Evolutionary conservation across 2,113 vertebrate genomes (phyloP).

Genomic region (Amphiprion percula): DNA sequence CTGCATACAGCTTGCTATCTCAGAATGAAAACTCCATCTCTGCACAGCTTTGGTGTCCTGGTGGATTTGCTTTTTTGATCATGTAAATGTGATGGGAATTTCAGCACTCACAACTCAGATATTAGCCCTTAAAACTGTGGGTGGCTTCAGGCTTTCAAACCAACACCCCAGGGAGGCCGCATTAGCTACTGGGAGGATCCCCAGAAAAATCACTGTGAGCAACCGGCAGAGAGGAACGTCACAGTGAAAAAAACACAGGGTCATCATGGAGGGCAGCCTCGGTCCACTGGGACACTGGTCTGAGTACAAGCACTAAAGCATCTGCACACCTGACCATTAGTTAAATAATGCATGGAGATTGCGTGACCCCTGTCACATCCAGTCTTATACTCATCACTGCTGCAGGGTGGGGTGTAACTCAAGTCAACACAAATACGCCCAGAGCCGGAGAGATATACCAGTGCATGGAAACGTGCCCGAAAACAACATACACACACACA

Average conservation of each 20-base stretch:
- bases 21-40: background rate
- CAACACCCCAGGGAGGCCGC: slow-evolving; percentile 22
- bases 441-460: background rate
- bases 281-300: slow-evolving; percentile 39
- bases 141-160: slow-evolving; percentile 41
- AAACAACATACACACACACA: slow-evolving; percentile 17
- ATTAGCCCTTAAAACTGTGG: slow-evolving; percentile 25
- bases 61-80: slow-evolving; percentile 31
- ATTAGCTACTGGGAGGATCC: slow-evolving; percentile 49
- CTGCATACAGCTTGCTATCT: background rate
- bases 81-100: slow-evolving; percentile 35
- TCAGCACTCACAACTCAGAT: slow-evolving; percentile 23
- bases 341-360: slow-evolving; percentile 76
- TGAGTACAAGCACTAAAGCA: slow-evolving; percentile 53
- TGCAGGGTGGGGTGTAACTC: slow-evolving; percentile 34
- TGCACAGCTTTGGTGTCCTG: slow-evolving; percentile 9
- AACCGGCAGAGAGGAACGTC: slow-evolving; percentile 12
- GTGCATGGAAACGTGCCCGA: slow-evolving; percentile 20
- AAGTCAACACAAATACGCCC: slow-evolving; percentile 37
- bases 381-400: slow-evolving; percentile 35
- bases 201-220: slow-evolving; percentile 35
- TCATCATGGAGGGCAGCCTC: slow-evolving; percentile 4
- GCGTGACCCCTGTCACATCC: slow-evolving; percentile 47
- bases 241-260: slow-evolving; percentile 10
- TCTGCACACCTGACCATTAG: slow-evolving; percentile 66